Base-by-base conservation (phyloP, 2,113 vertebrate species). In the Syngnathoides biaculeatus region DNA sequence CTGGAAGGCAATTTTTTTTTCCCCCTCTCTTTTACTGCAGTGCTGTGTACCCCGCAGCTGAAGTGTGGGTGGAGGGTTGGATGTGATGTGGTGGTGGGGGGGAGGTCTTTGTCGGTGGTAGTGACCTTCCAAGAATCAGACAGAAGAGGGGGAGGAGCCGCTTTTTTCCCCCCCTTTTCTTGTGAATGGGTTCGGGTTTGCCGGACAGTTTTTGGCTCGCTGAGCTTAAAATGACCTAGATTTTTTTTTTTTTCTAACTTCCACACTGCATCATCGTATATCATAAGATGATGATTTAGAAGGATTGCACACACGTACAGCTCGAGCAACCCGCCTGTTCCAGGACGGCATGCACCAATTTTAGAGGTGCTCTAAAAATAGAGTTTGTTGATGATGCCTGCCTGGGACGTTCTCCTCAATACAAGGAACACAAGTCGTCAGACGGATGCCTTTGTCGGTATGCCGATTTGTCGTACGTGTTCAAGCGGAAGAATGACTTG, bases 131-230 rank as follows among this genome's bases (percentile, higher is more conserved):
- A n/a, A 65, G 67, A 69, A 57, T 65, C 55, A 66, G 45, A 75
- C 45, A 8, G 75, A 59, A 11, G 75, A 59, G 60, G 26, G 40
- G 48, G 27, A 50, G 73, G 68, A 12, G 70, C 27, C 9, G 14
- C 22, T 35, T 55, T 68, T 30, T 68, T 42, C 59, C 5, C 50
- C 39, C 66, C 12, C 61, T 69, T 74, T 84, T 89, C 88, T 89
- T 89, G 82, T 90, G 87, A 90, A 89, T 89, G 89, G 73, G 87
- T 84, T n/a, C n/a, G n/a, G n/a, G n/a, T n/a, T n/a, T 81, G 80
- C 71, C 68, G 80, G 72, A 27, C 35, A 20, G 57, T 42, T 75
- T 67, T 71, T 60, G 42, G 66, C 68, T 65, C 47, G 66, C 3
- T 42, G 60, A 62, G 60, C 60, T 61, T 61, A 42, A 26, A 43